Evolutionary conservation across 2,888 invertebrate species (phyloP).

Genomic region (Epinotia bilunana): DNA sequence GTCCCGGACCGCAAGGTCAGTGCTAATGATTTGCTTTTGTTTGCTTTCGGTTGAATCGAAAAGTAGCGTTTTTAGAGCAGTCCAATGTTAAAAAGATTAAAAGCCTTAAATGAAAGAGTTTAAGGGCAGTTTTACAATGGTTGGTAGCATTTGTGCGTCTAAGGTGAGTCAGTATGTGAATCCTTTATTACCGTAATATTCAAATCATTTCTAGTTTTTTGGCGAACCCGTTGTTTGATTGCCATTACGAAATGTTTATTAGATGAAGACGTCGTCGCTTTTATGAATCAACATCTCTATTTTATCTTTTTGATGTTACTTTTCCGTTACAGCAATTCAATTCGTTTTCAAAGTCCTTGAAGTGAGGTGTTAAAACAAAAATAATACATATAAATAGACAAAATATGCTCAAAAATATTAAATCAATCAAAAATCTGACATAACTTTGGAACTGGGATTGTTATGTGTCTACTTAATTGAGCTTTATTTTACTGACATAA

Average conservation of each 20-base stretch:
- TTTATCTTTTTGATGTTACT: too few relatives aligned
- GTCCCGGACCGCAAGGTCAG: conserved; percentile 44
- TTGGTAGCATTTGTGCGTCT: not conserved
- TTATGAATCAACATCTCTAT: not conserved
- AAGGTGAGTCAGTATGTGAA: conserved; percentile 10
- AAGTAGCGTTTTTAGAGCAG: conserved; percentile 26
- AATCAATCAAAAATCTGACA: too few relatives aligned
- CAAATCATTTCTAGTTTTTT: conserved; percentile 18
- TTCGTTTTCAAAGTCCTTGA: too few relatives aligned
- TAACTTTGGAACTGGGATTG: too few relatives aligned
- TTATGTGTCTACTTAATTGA: too few relatives aligned
- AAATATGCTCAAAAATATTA: too few relatives aligned
- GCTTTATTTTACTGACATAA: too few relatives aligned
- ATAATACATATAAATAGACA: too few relatives aligned
- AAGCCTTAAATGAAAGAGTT: conserved; percentile 1
- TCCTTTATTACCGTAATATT: conserved; percentile 25
- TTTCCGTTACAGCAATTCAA: too few relatives aligned
- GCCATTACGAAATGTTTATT: not conserved
- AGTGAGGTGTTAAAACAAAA: too few relatives aligned
- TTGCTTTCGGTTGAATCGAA: conserved; percentile 39
- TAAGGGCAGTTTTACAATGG: not conserved
- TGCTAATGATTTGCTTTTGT: conserved; percentile 43
- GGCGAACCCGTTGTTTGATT: not conserved
- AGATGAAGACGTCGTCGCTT: not conserved
- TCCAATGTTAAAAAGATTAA: not conserved